Conservation (phyloP, 1,140 invertebrate species). For the Ruditapes philippinarum region DNA sequence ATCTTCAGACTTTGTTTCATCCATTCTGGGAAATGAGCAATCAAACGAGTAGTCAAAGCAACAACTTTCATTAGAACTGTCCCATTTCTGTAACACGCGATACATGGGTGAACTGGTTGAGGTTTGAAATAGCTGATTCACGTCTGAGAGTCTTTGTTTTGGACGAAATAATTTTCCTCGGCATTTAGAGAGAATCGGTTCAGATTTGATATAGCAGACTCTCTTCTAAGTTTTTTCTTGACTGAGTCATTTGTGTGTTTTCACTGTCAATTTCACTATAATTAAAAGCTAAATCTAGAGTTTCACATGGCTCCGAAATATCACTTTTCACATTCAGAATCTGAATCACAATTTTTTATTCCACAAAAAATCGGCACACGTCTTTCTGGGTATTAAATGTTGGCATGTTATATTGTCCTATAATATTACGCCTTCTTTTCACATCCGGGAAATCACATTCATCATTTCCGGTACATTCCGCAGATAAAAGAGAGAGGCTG, state of each 20-base stretch:
- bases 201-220: conserved; percentile 51
- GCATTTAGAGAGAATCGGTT: conserved; percentile 38
- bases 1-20: conserved; percentile 41
- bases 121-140: conserved; percentile 50
- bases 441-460: not conserved
- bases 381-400: conserved; percentile 32
- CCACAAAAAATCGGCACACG: conserved; percentile 43
- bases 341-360: conserved; percentile 18
- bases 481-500: not conserved
- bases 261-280: not conserved
- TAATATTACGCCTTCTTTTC: not conserved
- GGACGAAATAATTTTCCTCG: no score
- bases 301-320: not conserved
- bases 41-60: conserved; percentile 53
- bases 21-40: conserved; percentile 53
- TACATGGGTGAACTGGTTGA: conserved; percentile 30
- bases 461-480: not conserved
- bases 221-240: conserved; percentile 30
- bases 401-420: conserved; percentile 39
- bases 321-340: conserved; percentile 34
- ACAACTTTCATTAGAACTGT: not conserved
- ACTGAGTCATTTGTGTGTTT: not conserved
- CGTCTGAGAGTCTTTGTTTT: conserved; percentile 17
- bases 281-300: conserved; percentile 7
- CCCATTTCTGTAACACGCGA: not conserved